Base-by-base conservation (phyloP, 2,113 vertebrate genomes). In the Lucifuga dentata region DNA sequence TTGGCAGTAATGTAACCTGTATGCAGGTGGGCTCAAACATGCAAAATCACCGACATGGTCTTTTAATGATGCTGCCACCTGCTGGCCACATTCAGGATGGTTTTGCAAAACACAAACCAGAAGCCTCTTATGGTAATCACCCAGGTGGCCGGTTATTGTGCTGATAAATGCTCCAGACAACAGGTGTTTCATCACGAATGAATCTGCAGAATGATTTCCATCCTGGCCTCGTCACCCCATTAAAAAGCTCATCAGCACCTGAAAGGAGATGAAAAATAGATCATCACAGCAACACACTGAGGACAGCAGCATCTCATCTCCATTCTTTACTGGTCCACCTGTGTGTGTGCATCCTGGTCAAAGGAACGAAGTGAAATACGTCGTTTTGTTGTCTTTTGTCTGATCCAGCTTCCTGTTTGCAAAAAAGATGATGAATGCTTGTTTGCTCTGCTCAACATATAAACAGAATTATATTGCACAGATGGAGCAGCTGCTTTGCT, bases 181-280 rank as follows among this genome's bases (percentile, higher is more conserved):
- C 80, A 80, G 76, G 68, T 75, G 76, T 81, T 48, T 48, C 26
- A 74, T 65, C 76, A 65, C 65, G 12, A 32, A 5, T 23, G 11
- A 66, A 39, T 68, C 10, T 73, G 32, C 39, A 33, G 17, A 51
- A 72, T 1, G 19, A 56, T 77, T 43, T 13, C 15, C 44, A 9
- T 53, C 43, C 10, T 0, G 21, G 57, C 35, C 35, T 61, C 46
- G 41, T 56, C 17, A 5, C 24, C 4, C 5, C 21, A 50, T 58
- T 80, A n/a, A n/a, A n/a, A n/a, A n/a, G n/a, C n/a, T n/a, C 57
- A 62, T 32, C 43, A 76, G 58, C 67, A 88, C 40, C 59, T 80
- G n/a, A 73, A 38, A 26, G 38, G 29, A 43, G 10, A 53, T 2
- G 23, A n/a, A 74, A 61, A 73, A 75, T 5, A 2, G 17, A 51